Base-by-base conservation (phyloP, 2,888 invertebrate species). In the Heliconius ismenius region DNA sequence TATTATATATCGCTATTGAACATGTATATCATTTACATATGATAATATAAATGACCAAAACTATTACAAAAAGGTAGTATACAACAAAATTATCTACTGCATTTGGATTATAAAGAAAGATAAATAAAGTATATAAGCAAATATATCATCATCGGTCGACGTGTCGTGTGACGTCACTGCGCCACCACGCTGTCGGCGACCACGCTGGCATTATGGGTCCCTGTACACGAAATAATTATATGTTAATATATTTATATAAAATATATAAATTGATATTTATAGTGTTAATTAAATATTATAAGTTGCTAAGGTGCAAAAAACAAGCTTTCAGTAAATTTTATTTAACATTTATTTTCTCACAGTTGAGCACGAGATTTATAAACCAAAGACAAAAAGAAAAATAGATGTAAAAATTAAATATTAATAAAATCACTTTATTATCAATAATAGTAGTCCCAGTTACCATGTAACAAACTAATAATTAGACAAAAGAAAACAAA, bases 141-240 rank as follows among this genome's bases (percentile, higher is more conserved):
- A 39, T 62, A 62, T 62, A 62, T 73, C 73, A 62, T 73, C 62
- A 62, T 58, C 60, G 54, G 62, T 73, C 43, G 73, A 39, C 60
- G 67, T 49, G 43, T 10, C 24, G 43, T 18, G 43, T 54, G 72
- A 62, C 32, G 60, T n/a, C 72, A 36, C 60, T 15, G 64, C 60
- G 43, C n/a, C 65, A 75, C 54, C 69, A 32, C 58, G 79, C 78
- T 68, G 76, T 65, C 63, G 72, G 73, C 65, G 75, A 67, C 68
- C 67, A 65, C 78, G 73, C 78, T 54, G 65, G 24, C 68, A 79
- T 79, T 81, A 82, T 75, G 79, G 79, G 77, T 82, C 81, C 79
- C 81, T 82, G 81, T 43, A 18, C 28, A 73, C 13, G 49, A 39
- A 73, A 65, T 15, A 60, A 39, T 21, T 43, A 36, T 21, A 63